Evolutionary conservation across 2,113 vertebrate species (phyloP).

Genomic region (Dolichotis patagonum): DNA sequence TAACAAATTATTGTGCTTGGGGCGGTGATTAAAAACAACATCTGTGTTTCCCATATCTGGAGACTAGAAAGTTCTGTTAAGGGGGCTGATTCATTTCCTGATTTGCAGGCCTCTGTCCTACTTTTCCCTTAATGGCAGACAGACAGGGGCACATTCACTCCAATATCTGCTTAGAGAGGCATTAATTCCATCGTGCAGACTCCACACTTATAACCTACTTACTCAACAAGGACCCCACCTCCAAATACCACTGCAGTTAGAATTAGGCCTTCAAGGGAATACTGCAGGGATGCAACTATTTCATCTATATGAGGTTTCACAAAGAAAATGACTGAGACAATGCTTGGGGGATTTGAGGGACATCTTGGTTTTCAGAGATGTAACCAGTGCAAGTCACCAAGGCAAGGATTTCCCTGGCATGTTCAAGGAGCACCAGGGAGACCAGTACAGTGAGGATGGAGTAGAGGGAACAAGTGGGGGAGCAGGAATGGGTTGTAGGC

Average conservation of each 20-base stretch:
- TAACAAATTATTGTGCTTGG: background rate
- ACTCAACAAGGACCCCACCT: background rate
- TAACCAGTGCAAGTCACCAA: background rate
- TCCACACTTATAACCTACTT: background rate
- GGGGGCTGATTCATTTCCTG: background rate
- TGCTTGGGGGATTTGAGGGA: background rate
- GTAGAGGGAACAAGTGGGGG: too few species aligned
- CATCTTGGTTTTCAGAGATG: background rate
- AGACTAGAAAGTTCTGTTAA: background rate
- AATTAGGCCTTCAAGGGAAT: background rate
- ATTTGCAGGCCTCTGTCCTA: background rate
- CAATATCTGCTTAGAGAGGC: background rate
- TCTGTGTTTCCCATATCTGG: background rate
- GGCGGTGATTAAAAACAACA: background rate
- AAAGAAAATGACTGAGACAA: background rate
- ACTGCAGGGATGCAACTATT: background rate
- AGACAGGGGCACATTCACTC: background rate
- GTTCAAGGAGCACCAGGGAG: background rate
- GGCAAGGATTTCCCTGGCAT: background rate
- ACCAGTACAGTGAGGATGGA: fast-evolving
- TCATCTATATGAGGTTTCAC: background rate
- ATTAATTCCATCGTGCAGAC: background rate
- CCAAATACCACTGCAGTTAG: background rate
- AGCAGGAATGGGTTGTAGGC: too few species aligned
- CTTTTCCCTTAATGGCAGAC: too few species aligned